Evolutionary conservation across 2,888 invertebrate genomes (phyloP), one percentile per base, ranked within the genome.

Genomic region (Dendrolimus pini): DNA sequence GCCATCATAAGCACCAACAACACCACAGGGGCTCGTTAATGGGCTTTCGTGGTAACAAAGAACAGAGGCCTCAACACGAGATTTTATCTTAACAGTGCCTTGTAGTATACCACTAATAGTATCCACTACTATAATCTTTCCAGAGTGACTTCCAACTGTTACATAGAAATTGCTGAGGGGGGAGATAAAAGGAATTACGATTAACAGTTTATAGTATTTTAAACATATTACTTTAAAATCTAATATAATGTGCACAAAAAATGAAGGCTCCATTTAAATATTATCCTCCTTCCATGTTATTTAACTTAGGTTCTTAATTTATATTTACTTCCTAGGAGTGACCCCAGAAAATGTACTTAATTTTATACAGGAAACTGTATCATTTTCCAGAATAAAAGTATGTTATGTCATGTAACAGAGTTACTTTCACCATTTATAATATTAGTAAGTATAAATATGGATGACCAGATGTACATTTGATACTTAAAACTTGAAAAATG

Each of bases 1-100:
- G 7, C 95, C 94, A 82, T 97, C 94, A 78, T 96, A 95, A 61
- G 96, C 94, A 14, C 97, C 97, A 18, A 96, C 93, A 60, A 94
- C 88, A 0, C 95, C 93, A 66, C 82, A 80, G 6, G 86, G 69
- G 1, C 65, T 54, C 41, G 65, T 60, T 42, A 60, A 41, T 0
- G 64, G 58, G 1, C 66, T 72, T 30, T 80, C 68, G 41, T 77
- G 65, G 8, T 83, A 74, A 66, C 92, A 91, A 12, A 90, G 75
- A 1, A 93, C 85, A 1, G 93, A 91, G 0, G 96, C 94, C 82
- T 97, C 96, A 42, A 97, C 92, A 56, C 96, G 92, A 66, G 95
- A 93, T 9, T 93, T 92, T 7, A 96, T 75, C 59, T 75, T 72
- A 14, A 93, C 61, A 54, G 79, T 69, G 12, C 93, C 92, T 56